Conservation (phyloP, 37 sponge, comb jelly and placozoan species). For the Geodia barretti region DNA sequence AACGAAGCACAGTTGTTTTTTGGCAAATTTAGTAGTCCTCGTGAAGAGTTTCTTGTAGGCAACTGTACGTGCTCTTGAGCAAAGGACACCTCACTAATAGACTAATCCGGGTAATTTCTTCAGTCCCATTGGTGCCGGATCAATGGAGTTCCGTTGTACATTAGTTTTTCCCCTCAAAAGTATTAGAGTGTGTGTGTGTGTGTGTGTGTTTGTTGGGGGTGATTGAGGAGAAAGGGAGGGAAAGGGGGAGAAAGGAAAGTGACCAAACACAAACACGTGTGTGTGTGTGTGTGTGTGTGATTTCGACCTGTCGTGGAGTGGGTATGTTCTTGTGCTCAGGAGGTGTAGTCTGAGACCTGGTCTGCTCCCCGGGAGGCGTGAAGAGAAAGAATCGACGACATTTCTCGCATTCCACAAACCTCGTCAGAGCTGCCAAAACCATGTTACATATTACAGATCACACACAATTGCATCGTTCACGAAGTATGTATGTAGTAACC, state of each 20-base stretch:
- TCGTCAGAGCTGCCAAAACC: constrained; percentile 47
- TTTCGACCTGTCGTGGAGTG: constrained; percentile 63
- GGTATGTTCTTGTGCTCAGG: constrained; percentile 34
- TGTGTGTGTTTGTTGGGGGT: constrained; percentile 41
- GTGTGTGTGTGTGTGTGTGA: too few species aligned
- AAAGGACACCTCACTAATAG: too few species aligned
- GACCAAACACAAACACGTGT: background rate
- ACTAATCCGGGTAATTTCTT: too few species aligned
- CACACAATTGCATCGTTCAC: background rate
- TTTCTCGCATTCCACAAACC: constrained; percentile 72
- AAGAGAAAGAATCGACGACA: constrained; percentile 70
- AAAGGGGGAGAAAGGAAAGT: background rate
- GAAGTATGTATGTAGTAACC: background rate
- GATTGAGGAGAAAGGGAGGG: constrained; percentile 3
- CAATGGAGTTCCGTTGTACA: too few species aligned
- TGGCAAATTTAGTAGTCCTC: too few species aligned
- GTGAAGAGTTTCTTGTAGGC: too few species aligned
- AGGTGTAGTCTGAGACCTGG: background rate
- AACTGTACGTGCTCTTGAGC: too few species aligned
- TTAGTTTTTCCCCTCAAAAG: too few species aligned
- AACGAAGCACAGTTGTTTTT: too few species aligned
- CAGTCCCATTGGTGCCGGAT: too few species aligned
- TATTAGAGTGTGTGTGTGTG: constrained; percentile 3
- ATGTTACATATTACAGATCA: background rate
- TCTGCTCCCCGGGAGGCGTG: constrained; percentile 5